phyloP scores from a whole-genome alignment of 2,797 vertebrate species.

The Gymnodraco acuticeps region DNA sequence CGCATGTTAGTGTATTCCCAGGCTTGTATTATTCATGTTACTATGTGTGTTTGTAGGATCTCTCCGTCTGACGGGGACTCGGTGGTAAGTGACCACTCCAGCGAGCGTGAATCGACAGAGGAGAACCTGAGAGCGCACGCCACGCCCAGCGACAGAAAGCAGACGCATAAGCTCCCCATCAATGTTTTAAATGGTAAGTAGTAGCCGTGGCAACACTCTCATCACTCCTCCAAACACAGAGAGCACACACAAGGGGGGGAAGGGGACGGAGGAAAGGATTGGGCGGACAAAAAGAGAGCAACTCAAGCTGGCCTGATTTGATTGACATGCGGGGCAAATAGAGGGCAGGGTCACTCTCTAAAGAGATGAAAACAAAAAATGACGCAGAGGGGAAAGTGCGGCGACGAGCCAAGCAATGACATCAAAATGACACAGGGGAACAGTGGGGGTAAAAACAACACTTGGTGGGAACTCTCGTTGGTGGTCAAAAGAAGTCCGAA shows the following conservation, averaged over 20 bases:
- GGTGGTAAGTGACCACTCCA: constrained; percentile 91
- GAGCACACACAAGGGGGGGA: constrained; percentile 16
- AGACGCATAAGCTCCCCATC: constrained; percentile 84
- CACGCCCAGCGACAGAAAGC: constrained; percentile 84
- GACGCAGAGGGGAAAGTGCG: constrained; percentile 18
- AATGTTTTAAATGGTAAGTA: constrained; percentile 88
- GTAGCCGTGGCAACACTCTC: constrained; percentile 70
- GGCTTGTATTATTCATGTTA: constrained; percentile 64
- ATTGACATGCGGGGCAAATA: constrained; percentile 44
- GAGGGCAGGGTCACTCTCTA: constrained; percentile 20
- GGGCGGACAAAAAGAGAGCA: constrained; percentile 38
- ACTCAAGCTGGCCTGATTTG: constrained; percentile 24
- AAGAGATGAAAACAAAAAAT: neutral
- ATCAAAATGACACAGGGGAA: neutral
- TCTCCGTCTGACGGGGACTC: constrained; percentile 95
- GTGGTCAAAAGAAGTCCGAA: constrained; percentile 31
- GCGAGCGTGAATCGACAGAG: constrained; percentile 89
- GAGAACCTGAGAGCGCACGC: constrained; percentile 85
- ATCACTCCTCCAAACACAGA: constrained; percentile 40
- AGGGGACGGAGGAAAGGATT: constrained; percentile 3
- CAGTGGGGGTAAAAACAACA: constrained; percentile 24
- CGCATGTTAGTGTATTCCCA: constrained; percentile 23
- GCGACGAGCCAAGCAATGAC: neutral
- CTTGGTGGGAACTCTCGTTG: constrained; percentile 18
- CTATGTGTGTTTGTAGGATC: constrained; percentile 83